A percentile compares a stretch with the other conserved stretches of the same genome.
Conservation (phyloP, 2,113 vertebrate genomes). For the Syrmaticus mikado region DNA sequence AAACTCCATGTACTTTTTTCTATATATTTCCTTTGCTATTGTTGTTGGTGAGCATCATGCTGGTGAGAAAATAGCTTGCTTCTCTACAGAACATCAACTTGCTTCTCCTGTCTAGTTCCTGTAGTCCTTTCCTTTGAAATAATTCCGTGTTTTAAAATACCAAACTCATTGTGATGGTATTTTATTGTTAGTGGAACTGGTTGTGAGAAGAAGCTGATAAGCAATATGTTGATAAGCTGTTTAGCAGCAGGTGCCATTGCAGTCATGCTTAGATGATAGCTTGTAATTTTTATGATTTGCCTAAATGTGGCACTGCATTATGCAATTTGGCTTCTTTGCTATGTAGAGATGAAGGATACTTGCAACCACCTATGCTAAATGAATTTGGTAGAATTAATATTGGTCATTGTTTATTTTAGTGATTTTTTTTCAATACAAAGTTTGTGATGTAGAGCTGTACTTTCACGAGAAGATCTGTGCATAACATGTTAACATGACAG, state of each 20-base stretch:
- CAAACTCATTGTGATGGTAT: neutral
- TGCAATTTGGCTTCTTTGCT: constrained; percentile 51
- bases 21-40: constrained; percentile 76
- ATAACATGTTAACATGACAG: neutral
- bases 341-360: constrained; percentile 45
- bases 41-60: constrained; percentile 9
- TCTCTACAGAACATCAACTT: constrained; percentile 29
- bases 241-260: neutral
- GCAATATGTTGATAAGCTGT: neutral
- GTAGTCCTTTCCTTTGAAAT: neutral
- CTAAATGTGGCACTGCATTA: constrained; percentile 17
- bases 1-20: neutral
- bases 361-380: constrained; percentile 58
- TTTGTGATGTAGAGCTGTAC: neutral
- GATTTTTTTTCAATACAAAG: neutral
- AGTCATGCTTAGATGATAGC: constrained; percentile 1
- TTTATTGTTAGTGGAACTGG: neutral
- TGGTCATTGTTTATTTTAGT: neutral
- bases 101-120: constrained; percentile 54
- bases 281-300: constrained; percentile 14
- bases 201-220: constrained; percentile 20
- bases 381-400: constrained; percentile 17
- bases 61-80: constrained; percentile 45
- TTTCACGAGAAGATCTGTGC: neutral
- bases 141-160: neutral